A percentile compares a stretch with the other conserved stretches of the same genome.
Evolutionary conservation across 2,797 vertebrate species (phyloP).

Genomic region (Chromis chromis): DNA sequence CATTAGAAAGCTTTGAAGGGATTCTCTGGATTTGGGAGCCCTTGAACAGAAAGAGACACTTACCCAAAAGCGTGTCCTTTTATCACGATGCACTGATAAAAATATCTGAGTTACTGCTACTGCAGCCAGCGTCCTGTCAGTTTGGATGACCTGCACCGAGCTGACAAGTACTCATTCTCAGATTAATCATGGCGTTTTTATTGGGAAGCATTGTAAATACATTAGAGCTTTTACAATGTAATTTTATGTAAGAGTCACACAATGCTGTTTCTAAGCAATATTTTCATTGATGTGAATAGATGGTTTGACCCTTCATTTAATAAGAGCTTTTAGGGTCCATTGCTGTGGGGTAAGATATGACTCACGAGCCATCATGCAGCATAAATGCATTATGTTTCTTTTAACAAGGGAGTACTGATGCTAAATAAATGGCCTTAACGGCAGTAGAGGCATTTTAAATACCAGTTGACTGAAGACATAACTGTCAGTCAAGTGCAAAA

Average conservation of each 20-base stretch:
- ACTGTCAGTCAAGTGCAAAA: slow-evolving; percentile 6
- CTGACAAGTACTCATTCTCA: slow-evolving; percentile 64
- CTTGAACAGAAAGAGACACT: slow-evolving; percentile 58
- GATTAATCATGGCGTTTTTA: slow-evolving; percentile 59
- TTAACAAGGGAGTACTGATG: slow-evolving; percentile 23
- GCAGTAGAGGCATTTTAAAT: slow-evolving; percentile 30
- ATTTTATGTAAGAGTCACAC: slow-evolving; percentile 17
- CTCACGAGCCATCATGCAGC: slow-evolving; percentile 42
- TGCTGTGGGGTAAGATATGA: slow-evolving; percentile 44
- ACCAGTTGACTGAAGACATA: slow-evolving; percentile 20
- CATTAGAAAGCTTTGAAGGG: slow-evolving; percentile 47
- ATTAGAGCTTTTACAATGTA: slow-evolving; percentile 20
- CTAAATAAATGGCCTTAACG: slow-evolving; percentile 29
- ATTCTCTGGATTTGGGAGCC: slow-evolving; percentile 43
- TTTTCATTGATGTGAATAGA: slow-evolving; percentile 38
- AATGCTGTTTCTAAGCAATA: slow-evolving; percentile 24
- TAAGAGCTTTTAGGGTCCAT: slow-evolving; percentile 41
- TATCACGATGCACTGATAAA: slow-evolving; percentile 61
- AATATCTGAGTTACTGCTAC: slow-evolving; percentile 63
- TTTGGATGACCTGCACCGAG: slow-evolving; percentile 62
- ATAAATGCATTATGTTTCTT: slow-evolving; percentile 45
- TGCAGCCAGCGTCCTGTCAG: slow-evolving; percentile 71
- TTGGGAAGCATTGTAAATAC: slow-evolving; percentile 31
- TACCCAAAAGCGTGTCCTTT: slow-evolving; percentile 61
- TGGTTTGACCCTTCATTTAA: slow-evolving; percentile 46